These are phyloP conservation scores for Xiphophorus couchianus DNA, from an alignment of 2,113 vertebrate species.

Conservation along the genomic window DNA sequence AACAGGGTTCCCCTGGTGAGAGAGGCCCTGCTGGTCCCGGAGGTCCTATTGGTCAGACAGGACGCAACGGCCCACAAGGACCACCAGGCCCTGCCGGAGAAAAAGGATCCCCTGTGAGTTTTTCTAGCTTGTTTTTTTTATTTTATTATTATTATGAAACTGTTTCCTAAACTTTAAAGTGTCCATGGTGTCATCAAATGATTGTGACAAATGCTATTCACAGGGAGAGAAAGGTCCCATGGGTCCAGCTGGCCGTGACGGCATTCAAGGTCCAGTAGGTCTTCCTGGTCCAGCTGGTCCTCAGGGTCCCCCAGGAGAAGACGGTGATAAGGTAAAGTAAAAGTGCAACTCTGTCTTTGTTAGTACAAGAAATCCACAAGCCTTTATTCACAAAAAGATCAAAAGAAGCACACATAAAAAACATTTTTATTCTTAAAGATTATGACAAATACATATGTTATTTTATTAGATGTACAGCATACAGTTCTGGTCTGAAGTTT, in stretches of 20 bases:
- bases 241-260: constrained; percentile 95
- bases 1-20: constrained; percentile 94
- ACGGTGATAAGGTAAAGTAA: constrained; percentile 92
- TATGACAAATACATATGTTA: neutral
- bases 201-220: constrained; percentile 4
- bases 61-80: constrained; percentile 94
- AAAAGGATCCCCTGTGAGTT: constrained; percentile 94
- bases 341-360: neutral
- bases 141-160: neutral
- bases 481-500: neutral
- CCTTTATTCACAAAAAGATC: neutral
- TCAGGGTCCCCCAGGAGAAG: constrained; percentile 96
- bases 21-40: constrained; percentile 92
- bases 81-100: constrained; percentile 95
- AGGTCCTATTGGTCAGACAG: constrained; percentile 93
- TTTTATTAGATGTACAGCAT: neutral
- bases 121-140: neutral
- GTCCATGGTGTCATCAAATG: constrained; percentile 1
- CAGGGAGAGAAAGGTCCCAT: constrained; percentile 97
- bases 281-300: constrained; percentile 94
- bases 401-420: neutral
- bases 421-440: neutral
- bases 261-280: constrained; percentile 96
- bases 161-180: neutral
- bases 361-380: neutral